phyloP scores from a whole-genome alignment of 2,113 vertebrate genomes.

The Onychostoma macrolepis region DNA sequence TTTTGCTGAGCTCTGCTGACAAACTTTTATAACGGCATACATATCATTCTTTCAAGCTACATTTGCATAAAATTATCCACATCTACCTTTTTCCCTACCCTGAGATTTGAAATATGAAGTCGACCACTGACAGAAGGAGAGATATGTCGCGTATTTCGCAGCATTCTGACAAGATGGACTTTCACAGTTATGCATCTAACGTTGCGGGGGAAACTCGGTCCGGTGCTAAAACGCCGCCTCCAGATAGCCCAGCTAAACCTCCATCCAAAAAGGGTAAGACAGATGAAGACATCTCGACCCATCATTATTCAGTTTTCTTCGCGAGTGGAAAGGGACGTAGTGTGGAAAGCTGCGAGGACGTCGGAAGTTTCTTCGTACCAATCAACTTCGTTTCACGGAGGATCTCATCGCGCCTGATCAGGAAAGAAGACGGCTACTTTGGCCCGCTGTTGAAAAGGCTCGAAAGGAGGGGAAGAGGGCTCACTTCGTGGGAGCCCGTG shows the following conservation, averaged over 20 bases:
- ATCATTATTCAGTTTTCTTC: constrained; percentile 12
- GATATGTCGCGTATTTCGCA: neutral
- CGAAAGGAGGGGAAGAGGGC: neutral
- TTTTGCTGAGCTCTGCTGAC: neutral
- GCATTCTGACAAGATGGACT: neutral
- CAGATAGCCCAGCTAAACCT: neutral
- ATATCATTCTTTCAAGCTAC: neutral
- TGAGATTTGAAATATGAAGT: neutral
- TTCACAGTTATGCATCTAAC: neutral
- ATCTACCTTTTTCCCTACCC: neutral
- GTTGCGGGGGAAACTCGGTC: neutral
- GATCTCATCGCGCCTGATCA: neutral
- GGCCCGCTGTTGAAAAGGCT: neutral
- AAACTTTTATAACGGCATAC: neutral
- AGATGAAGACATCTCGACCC: neutral
- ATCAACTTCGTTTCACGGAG: neutral
- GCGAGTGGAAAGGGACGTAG: neutral
- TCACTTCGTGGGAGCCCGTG: neutral
- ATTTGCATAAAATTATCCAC: neutral
- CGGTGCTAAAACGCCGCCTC: neutral
- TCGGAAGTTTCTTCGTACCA: neutral
- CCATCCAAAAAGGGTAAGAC: neutral
- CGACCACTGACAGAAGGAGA: neutral
- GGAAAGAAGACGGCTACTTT: neutral
- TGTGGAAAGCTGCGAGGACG: neutral